These are phyloP conservation scores for Eudasyphora cyanicolor DNA, from an alignment of 2,888 invertebrate genomes.

Conservation along the genomic window DNA sequence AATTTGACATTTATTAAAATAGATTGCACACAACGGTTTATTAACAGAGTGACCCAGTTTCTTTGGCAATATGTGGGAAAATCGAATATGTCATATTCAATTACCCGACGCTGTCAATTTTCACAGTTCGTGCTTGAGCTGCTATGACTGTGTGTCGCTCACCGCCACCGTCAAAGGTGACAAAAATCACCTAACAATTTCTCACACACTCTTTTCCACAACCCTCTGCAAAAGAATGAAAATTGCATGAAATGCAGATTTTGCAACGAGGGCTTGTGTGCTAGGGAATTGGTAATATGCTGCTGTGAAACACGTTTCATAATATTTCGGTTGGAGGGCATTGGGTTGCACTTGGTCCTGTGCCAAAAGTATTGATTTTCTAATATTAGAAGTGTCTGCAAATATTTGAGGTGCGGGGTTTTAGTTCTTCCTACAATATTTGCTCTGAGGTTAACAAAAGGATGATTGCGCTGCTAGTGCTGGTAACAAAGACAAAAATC, in stretches of 20 bases:
- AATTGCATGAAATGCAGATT: background rate
- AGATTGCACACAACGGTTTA: background rate
- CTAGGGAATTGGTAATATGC: background rate
- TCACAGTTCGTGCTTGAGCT: background rate
- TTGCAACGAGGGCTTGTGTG: background rate
- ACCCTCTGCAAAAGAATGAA: background rate
- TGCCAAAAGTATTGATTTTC: slow-evolving; percentile 43
- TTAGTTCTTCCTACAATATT: slow-evolving; percentile 24
- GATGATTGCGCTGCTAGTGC: no score
- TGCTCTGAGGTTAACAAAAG: slow-evolving; percentile 12
- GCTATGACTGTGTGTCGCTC: background rate
- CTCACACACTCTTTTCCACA: background rate
- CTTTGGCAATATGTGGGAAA: background rate
- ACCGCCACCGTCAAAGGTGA: background rate
- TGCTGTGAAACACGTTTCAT: background rate
- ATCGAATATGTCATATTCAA: slow-evolving; percentile 8
- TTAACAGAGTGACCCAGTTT: slow-evolving; percentile 12
- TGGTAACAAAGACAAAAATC: no score
- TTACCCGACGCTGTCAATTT: background rate
- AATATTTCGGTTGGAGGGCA: background rate
- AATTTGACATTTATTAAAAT: slow-evolving; percentile 31
- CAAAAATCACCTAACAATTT: background rate
- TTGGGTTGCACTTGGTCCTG: background rate
- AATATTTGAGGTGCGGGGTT: slow-evolving; percentile 15
- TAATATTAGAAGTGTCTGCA: background rate